Base-by-base conservation (phyloP, 2,797 vertebrate species). In the Catamblyrhynchus diadema region DNA sequence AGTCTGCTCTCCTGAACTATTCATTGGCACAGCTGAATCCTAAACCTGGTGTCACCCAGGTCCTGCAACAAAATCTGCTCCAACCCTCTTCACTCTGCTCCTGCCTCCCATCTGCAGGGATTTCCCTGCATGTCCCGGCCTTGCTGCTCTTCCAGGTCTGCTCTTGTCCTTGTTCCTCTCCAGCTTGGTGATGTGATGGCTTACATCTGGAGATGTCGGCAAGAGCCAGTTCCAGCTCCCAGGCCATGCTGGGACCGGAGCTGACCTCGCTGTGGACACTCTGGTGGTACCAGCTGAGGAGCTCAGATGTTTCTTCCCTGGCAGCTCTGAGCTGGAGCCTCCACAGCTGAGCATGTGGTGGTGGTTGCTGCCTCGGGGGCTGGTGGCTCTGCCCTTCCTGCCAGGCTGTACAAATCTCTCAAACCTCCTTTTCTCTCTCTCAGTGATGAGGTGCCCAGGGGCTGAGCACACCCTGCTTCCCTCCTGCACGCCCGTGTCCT, bases 341-440 rank as follows among this genome's bases (percentile, higher is more conserved):
- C 42, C 0, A 0, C 51, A 37, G 79, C 47, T 0, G 1, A 89
- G 50, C 57, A 19, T 0, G 12, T 24, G 56, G 42, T 0, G 0
- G 22, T 51, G 2, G 3, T 14, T 54, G 53, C 51, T 53, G 47
- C 35, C 35, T 35, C 0, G 7, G 54, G 42, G 28, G 32, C 35
- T 71, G 72, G 64, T 21, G 70, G 30, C 1, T 0, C 48, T 74
- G 60, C 51, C 47, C 37, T 18, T 75, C 42, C 79, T 65, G 33
- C 15, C 0, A 2, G 61, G 65, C 37, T 71, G 41, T 10, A 35
- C 56, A 33, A 20, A 18, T 6, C 8, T 8, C 50, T 18, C 0
- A 2, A 73, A 17, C 13, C 50, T 65, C 60, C 25, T 48, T 65
- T 65, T 42, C 25, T 57, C 41, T 62, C 67, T 45, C 42, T 50